Evolutionary conservation across 2,113 vertebrate genomes (phyloP), one percentile per base, ranked within the genome.

Genomic region (Oxyura jamaicensis): DNA sequence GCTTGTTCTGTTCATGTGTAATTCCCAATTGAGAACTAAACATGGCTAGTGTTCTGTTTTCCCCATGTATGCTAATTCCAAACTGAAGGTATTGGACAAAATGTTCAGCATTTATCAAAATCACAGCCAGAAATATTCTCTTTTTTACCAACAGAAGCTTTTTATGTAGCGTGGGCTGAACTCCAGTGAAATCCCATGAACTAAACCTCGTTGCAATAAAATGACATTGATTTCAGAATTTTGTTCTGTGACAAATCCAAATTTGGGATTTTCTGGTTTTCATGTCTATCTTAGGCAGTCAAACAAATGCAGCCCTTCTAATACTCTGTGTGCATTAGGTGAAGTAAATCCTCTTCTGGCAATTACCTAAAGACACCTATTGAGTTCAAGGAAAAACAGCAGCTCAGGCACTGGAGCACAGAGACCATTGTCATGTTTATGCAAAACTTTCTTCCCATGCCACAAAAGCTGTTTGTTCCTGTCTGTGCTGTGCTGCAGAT

Each of bases 201-300:
- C 90, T 66, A 92, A 94, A 87, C 31, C 66, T 28, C 72, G 26
- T 84, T 91, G 48, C 58, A 31, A n/a, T 87, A 26, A 67, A 59
- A 41, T 63, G 84, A 95, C 85, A 62, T 23, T 88, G 75, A 87
- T 83, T 91, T 90, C 81, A 92, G 82, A 94, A 82, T 94, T 88
- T 63, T 83, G 5, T 73, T 76, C 58, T 77, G 67, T 85, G 67
- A 94, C 84, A 94, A 95, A 90, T 93, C 59, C 52, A 77, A 67
- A 95, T 74, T 63, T 86, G 81, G 48, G 82, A 89, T 95, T 92
- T 96, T 91, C 87, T 90, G 90, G 53, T 87, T 67, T 92, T 94
- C 4, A 0, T 68, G 77, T 89, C 89, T 83, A 0, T 88, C 81
- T 95, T 23, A 82, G 63, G 86, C 71, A 79, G 73, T n/a, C 71